Evolutionary conservation across 2,888 invertebrate species (phyloP).

Genomic region (Sminthurinus aureus): DNA sequence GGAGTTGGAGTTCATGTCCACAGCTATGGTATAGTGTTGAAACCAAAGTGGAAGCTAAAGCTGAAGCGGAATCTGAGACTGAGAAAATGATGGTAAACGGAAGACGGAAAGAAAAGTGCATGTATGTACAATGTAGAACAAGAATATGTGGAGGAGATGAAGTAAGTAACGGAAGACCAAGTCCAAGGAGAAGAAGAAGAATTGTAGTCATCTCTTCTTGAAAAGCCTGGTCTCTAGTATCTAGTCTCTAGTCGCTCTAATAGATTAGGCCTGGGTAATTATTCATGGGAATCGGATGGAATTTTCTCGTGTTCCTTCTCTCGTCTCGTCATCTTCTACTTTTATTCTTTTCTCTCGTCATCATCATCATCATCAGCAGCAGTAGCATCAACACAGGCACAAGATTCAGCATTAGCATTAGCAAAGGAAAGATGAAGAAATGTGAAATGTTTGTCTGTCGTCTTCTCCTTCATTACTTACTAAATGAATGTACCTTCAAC

Average conservation of each 20-base stretch:
- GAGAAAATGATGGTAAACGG: not conserved
- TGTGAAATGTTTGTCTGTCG: conserved; percentile 9
- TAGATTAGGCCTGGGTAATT: conserved; percentile 28
- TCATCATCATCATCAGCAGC: no score
- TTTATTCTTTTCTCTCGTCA: not conserved
- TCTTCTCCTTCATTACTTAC: conserved; percentile 15
- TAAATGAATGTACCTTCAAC: not conserved
- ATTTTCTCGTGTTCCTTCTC: conserved; percentile 2
- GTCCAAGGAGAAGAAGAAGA: no score
- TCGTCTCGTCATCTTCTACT: not conserved
- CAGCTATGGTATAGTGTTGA: no score
- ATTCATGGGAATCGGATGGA: conserved; percentile 30
- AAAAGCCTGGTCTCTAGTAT: conserved; percentile 4
- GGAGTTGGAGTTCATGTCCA: not conserved
- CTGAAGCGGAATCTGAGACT: no score
- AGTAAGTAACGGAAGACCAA: not conserved
- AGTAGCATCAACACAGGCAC: no score
- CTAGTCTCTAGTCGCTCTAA: conserved; percentile 11
- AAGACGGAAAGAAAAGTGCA: not conserved
- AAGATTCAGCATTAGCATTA: not conserved
- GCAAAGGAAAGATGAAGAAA: not conserved
- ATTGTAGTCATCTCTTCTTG: conserved; percentile 2
- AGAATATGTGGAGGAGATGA: not conserved
- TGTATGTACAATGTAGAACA: no score
- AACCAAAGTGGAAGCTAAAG: no score